These are phyloP conservation scores for Diabrotica virgifera DNA, from an alignment of 1,140 invertebrate genomes.

Conservation along the genomic window DNA sequence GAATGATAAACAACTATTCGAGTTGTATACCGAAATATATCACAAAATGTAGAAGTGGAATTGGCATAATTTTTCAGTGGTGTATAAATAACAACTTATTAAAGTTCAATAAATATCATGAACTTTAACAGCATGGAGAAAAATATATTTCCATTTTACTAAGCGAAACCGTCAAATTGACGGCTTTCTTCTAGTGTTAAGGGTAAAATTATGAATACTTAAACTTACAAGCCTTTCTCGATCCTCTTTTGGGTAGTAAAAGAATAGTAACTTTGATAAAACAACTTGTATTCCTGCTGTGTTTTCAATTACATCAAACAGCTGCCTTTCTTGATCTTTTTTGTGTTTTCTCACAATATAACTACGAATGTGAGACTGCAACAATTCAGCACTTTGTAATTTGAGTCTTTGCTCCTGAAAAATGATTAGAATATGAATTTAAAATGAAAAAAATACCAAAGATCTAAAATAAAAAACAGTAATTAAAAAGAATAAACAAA, in stretches of 20 bases:
- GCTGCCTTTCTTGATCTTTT: slow-evolving; percentile 61
- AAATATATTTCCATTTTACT: too few relatives aligned
- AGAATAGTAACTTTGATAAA: slow-evolving; percentile 68
- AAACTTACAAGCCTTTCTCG: slow-evolving; percentile 64
- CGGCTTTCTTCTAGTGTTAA: too few relatives aligned
- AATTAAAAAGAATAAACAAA: too few relatives aligned
- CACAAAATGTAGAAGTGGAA: too few relatives aligned
- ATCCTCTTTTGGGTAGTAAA: slow-evolving; percentile 70
- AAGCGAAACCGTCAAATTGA: too few relatives aligned
- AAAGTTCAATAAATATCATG: too few relatives aligned
- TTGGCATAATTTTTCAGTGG: too few relatives aligned
- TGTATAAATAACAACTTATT: too few relatives aligned
- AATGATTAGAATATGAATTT: not conserved
- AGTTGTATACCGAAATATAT: too few relatives aligned
- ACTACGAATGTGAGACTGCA: slow-evolving; percentile 77
- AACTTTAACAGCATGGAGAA: too few relatives aligned
- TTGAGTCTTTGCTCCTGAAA: slow-evolving; percentile 64
- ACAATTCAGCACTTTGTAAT: slow-evolving; percentile 66
- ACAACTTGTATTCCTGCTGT: slow-evolving; percentile 55
- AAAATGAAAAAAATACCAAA: not conserved
- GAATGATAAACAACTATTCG: too few relatives aligned
- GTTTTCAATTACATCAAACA: slow-evolving; percentile 63
- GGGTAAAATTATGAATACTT: not conserved
- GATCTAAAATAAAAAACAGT: not conserved
- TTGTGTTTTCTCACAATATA: slow-evolving; percentile 65